phyloP scores from a whole-genome alignment of 2,888 invertebrate species.

The Plutella xylostella region DNA sequence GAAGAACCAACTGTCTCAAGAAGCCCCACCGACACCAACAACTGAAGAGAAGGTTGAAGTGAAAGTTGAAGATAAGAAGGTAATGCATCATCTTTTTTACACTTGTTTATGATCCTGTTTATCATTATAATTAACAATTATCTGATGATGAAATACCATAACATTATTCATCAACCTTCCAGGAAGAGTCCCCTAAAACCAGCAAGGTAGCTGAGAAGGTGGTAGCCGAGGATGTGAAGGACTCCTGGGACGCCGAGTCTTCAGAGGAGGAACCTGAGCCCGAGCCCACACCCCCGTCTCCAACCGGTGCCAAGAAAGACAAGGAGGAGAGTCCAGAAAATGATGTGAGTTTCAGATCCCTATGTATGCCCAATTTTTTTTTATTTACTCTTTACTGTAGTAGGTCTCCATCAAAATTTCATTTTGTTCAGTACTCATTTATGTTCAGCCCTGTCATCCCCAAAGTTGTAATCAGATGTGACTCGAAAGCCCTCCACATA shows the following conservation, averaged over 20 bases:
- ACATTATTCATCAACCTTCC: background rate
- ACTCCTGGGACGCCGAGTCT: slow-evolving; percentile 87
- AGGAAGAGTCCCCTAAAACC: slow-evolving; percentile 30
- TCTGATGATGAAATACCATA: background rate
- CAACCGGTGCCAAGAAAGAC: background rate
- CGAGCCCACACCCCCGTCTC: background rate
- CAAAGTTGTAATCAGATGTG: too few relatives aligned
- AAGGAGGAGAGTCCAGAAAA: background rate
- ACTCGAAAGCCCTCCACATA: too few relatives aligned
- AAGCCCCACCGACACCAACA: slow-evolving; percentile 54
- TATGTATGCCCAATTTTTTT: too few relatives aligned
- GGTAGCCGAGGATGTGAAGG: slow-evolving; percentile 76
- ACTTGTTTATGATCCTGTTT: background rate
- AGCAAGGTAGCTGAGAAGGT: slow-evolving; percentile 33
- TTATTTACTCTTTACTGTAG: too few relatives aligned
- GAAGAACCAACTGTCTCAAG: slow-evolving; percentile 73
- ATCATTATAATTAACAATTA: background rate
- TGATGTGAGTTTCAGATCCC: too few relatives aligned
- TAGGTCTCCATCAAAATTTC: too few relatives aligned
- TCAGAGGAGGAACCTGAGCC: slow-evolving; percentile 58
- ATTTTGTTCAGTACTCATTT: too few relatives aligned
- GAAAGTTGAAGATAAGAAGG: slow-evolving; percentile 57
- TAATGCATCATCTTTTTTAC: slow-evolving; percentile 16
- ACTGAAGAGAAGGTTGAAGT: slow-evolving; percentile 60
- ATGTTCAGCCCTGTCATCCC: too few relatives aligned